Base-by-base conservation (phyloP, 2,888 invertebrate genomes). In the Leptinotarsa peninsularis region DNA sequence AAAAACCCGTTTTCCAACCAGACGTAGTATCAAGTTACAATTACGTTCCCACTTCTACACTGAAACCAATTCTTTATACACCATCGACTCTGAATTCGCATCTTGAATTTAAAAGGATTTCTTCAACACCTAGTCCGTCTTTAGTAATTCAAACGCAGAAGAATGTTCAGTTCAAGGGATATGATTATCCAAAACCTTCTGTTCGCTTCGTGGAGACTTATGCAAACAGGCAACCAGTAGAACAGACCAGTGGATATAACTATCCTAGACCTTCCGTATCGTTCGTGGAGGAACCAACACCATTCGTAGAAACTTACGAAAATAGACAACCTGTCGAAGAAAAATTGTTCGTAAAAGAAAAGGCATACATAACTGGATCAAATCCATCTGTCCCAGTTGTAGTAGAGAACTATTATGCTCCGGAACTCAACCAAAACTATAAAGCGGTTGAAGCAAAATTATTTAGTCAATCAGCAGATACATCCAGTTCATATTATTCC, bases 221-320 rank as follows among this genome's bases (percentile, higher is more conserved):
- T n/a, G 67, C 2, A 13, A 43, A 27, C 43, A 74, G 77, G 23
- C 77, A 82, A 79, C 85, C 84, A 33, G 82, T 87, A 56, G 58
- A 23, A 58, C 58, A 58, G 15, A 4, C n/a, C 4, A 56, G 69
- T 18, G 81, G 83, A 66, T 84, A 85, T 66, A 77, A 80, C 49
- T 84, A 86, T 72, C 81, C 83, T 10, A 84, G 83, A 80, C 83
- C 84, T 1, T 33, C 69, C 4, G 78, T 82, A 10, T 81, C 84
- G 77, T 89, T 89, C 67, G 87, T 86, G 54, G 88, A 89, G 80
- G 83, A 83, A 76, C 87, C 87, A 33, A 83, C 15, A 54, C 33
- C 75, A 4, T 69, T 56, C 18, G 49, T 71, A 13, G 75, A 71
- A 17, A 74, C 70, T 83, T 56, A 54, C 5, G 69, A 69, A 56